Conservation (phyloP, 1,140 invertebrate species). For the Sycophaga agraensis region DNA sequence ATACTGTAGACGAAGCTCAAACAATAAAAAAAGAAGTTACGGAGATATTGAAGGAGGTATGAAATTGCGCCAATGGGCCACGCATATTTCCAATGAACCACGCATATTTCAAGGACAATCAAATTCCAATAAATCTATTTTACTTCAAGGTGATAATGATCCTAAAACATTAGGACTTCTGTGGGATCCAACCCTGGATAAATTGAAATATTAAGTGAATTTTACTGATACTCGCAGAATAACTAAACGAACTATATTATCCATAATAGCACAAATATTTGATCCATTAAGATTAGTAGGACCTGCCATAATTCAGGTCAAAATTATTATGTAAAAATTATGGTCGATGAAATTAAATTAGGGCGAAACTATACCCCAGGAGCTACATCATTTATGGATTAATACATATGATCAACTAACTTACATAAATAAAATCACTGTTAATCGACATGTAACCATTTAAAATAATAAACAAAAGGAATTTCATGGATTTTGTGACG, state of each 20-base stretch:
- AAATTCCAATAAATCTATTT: conserved; percentile 4
- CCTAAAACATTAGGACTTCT: conserved; percentile 3
- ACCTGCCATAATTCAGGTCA: neutral
- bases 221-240: neutral
- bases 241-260: conserved; percentile 13
- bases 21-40: conserved; percentile 32
- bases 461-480: neutral
- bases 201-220: neutral
- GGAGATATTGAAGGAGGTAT: conserved; percentile 35
- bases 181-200: neutral
- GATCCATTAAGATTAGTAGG: too few species aligned
- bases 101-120: neutral
- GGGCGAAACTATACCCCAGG: too few species aligned
- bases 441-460: neutral
- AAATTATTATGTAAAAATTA: conserved; percentile 15
- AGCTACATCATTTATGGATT: too few species aligned
- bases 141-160: neutral
- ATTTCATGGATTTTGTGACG: too few species aligned
- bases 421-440: too few species aligned
- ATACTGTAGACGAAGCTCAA: conserved; percentile 39
- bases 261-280: conserved; percentile 16
- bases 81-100: conserved; percentile 43
- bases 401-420: too few species aligned
- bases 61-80: conserved; percentile 45
- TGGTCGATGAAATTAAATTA: conserved; percentile 3